Conservation (phyloP, 1,140 invertebrate species). For the Dreissena rostriformis region DNA sequence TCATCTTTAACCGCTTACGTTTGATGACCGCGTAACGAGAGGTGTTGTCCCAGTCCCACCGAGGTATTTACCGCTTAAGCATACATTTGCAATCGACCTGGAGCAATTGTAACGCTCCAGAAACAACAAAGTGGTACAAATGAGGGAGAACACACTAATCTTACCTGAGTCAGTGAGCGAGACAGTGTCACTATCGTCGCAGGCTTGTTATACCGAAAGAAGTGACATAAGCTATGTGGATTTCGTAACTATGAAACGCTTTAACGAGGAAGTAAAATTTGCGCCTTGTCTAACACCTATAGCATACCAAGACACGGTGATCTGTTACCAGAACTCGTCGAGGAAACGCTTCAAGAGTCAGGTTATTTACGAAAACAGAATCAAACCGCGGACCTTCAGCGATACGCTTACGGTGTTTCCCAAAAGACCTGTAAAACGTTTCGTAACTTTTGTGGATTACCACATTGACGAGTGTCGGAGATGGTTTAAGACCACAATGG, state of each 20-base stretch:
- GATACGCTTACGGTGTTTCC: conserved; percentile 67
- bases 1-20: too few relatives aligned
- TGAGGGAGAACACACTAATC: conserved; percentile 46
- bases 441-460: conserved; percentile 64
- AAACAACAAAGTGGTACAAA: conserved; percentile 15
- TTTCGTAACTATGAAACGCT: conserved; percentile 61
- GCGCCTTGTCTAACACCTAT: conserved; percentile 61
- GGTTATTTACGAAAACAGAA: conserved; percentile 66
- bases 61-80: too few relatives aligned
- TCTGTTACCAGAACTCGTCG: conserved; percentile 64
- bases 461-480: conserved; percentile 67
- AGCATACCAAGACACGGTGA: conserved; percentile 61
- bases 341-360: conserved; percentile 65
- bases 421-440: conserved; percentile 58
- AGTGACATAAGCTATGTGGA: conserved; percentile 56
- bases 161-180: conserved; percentile 58
- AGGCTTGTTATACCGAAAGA: conserved; percentile 59
- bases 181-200: conserved; percentile 52
- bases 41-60: too few relatives aligned
- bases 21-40: too few relatives aligned
- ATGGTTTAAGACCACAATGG: conserved; percentile 72
- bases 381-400: conserved; percentile 61
- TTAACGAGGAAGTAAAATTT: conserved; percentile 65
- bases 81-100: too few relatives aligned
- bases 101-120: neutral